Base-by-base conservation (phyloP, 2,797 vertebrate genomes). In the Gallinago solitaria region DNA sequence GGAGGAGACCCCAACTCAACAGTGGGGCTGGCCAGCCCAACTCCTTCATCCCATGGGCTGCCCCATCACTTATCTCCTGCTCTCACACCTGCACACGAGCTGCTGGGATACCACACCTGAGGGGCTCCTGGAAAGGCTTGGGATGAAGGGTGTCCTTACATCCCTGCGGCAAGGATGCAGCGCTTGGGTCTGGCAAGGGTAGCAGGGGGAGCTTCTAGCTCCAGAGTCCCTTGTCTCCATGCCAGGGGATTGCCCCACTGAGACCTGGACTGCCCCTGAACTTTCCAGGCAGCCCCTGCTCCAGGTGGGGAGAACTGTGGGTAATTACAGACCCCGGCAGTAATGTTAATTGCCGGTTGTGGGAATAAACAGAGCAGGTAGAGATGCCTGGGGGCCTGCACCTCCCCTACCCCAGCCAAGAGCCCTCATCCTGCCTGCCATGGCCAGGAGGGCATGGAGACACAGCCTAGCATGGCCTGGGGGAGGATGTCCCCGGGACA, bases 401-500 rank as follows among this genome's bases (percentile, higher is more conserved):
- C 28, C 57, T 88, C 61, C 32, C 39, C 48, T 83, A 41, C 19
- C 35, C 65, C 14, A 6, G 45, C 15, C 30, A 75, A 41, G 21
- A 91, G 33, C 53, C 30, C 0, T 0, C 0, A 3, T 57, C 63
- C 48, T 33, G 25, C 35, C 57, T 1, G 0, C 12, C 17, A 12
- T 30, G 71, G 27, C 51, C 73, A 74, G 47, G 37, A 85, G 60
- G 30, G 12, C 60, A 80, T 7, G 41, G 47, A 89, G n/a, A 27
- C 21, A 50, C 45, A 86, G 41, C 32, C 39, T n/a, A 37, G 20
- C 28, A 45, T 64, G 70, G 9, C 43, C 30, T 37, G 45, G 24
- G 9, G 11, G 41, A 1, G 2, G 11, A 32, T 39, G 33, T 73
- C 35, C n/a, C 45, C 27, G 32, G 48, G 9, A 21, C 23, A 77